Evolutionary conservation across 2,888 invertebrate species (phyloP), one percentile per base, ranked within the genome.

Genomic region (Tiphia femorata): DNA sequence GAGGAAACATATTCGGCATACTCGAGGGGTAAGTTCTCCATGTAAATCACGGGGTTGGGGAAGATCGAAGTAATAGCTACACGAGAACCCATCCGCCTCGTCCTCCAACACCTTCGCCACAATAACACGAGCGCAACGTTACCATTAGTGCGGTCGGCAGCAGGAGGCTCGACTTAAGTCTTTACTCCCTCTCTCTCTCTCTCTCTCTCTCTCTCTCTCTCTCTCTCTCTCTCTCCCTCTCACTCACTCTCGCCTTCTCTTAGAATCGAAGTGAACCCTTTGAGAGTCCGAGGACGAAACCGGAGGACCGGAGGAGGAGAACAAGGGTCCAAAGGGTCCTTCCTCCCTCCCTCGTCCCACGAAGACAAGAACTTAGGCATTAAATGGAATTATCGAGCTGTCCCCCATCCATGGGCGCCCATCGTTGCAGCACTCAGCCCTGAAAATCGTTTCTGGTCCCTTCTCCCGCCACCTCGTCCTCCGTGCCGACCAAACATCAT

Each of bases 311-410:
- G 12, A 33, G n/a, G 33, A 8, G 30, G n/a, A 21, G 35, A 20
- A 41, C 55, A 41, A 59, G 56, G 56, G 50, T 56, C 51, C 35
- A 51, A 51, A 57, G 48, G 57, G 41, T 49, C 37, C 37, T 30
- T 29, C 21, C 16, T 10, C 27, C 27, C 47, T 47, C 49, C 60
- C 35, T 44, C 10, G 27, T 35, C 49, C 42, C 49, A 62, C 27
- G 52, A 51, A 44, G 64, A 54, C 70, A 59, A 58, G 65, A 61
- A 61, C 60, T 49, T 38, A 33, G 61, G 48, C 53, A 59, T 62
- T 65, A 63, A 70, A 70, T 66, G 64, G 66, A 69, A 69, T 69
- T 69, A 69, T 69, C 66, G 51, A 55, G 52, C 54, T 62, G 59
- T 56, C 33, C 23, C 48, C n/a, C 56, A 53, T 29, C 49, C 37